Evolutionary conservation across 2,113 vertebrate species (phyloP).

Genomic region (Osmerus mordax): DNA sequence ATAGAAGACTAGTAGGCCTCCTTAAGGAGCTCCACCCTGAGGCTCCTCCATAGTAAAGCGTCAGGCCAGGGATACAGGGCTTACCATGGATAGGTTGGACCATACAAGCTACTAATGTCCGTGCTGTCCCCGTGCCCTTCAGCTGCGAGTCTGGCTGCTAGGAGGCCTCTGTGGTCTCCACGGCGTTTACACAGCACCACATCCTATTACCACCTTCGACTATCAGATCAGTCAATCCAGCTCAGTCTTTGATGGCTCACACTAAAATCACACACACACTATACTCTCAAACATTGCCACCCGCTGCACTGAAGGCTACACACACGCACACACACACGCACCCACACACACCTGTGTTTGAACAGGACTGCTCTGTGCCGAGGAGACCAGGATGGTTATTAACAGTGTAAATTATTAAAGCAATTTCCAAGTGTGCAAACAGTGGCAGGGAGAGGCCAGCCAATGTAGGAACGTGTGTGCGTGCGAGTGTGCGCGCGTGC

Average conservation of each 20-base stretch:
- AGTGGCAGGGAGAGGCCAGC: conserved; percentile 37
- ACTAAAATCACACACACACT: conserved; percentile 69
- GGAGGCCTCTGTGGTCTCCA: conserved; percentile 37
- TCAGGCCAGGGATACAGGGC: too few relatives aligned
- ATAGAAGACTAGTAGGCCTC: too few relatives aligned
- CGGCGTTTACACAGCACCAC: conserved; percentile 61
- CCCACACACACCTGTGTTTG: conserved; percentile 58
- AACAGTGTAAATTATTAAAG: conserved; percentile 77
- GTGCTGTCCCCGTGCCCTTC: conserved; percentile 45
- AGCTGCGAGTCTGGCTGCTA: conserved; percentile 23
- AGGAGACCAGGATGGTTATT: conserved; percentile 67
- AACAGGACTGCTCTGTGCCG: conserved; percentile 58
- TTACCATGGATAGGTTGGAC: too few relatives aligned
- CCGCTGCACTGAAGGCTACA: conserved; percentile 38
- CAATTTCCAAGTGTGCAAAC: conserved; percentile 69
- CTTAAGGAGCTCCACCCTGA: too few relatives aligned
- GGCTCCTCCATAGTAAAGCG: too few relatives aligned
- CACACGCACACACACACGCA: conserved; percentile 10
- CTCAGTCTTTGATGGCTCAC: conserved; percentile 66
- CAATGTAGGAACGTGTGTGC: neutral
- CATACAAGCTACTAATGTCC: neutral
- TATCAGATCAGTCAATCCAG: conserved; percentile 64
- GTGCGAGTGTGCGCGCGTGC: conserved; percentile 6
- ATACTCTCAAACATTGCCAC: conserved; percentile 64
- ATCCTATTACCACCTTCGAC: conserved; percentile 49